Evolutionary conservation across 2,888 invertebrate genomes (phyloP), one percentile per base, ranked within the genome.

Genomic region (Parnassius mnemosyne): DNA sequence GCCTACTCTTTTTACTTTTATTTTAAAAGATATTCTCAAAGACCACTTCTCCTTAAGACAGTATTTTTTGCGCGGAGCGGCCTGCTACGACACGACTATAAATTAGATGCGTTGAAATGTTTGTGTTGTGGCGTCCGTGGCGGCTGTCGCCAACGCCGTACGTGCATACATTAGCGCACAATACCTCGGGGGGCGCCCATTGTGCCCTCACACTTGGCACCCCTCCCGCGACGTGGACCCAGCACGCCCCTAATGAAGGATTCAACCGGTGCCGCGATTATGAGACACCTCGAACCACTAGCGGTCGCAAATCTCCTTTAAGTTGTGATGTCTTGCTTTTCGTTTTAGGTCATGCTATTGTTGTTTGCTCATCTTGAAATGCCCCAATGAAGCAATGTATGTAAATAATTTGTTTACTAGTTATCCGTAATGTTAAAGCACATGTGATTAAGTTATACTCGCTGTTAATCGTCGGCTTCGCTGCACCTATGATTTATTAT

Each of bases 31-130:
- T 7, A 34, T 5, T 34, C 34, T 34, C 34, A 34, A 5, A 63
- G 65, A 68, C 67, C 64, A 74, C 81, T 72, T 71, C 75, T 72
- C 81, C 85, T 86, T 87, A 88, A 87, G 71, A 72, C 67, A 66
- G 78, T 81, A 83, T 87, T 89, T 89, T 89, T 88, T 87, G 86
- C 86, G 84, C 76, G 74, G 66, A 71, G 75, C 77, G 74, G 74
- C 78, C 72, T 74, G 68, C 75, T 77, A 79, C 80, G 82, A 85
- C 83, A 84, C 76, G 81, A 85, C 84, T 76, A 88, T 89, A 89
- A 88, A 89, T 88, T 87, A 87, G 84, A 83, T 85, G 87, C 87
- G 88, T 88, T 89, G 89, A 89, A 88, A 87, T 88, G 88, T 89
- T 89, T 88, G 88, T 88, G 87, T 88, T 87, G 84, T 85, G 78